Evolutionary conservation across 2,797 vertebrate genomes (phyloP).

Genomic region (Microchirus variegatus): DNA sequence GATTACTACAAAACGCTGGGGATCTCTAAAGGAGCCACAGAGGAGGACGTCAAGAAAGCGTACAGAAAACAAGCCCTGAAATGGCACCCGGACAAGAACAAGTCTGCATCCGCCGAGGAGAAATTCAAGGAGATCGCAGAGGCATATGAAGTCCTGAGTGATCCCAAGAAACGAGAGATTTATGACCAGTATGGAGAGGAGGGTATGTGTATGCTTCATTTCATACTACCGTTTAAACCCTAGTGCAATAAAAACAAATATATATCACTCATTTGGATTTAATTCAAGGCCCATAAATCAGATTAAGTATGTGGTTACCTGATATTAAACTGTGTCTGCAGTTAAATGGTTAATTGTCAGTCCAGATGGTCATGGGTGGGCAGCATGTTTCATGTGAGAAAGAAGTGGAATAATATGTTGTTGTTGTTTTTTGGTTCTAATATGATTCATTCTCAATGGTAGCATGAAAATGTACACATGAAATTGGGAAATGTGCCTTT

Average conservation of each 20-base stretch:
- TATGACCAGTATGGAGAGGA: slow-evolving; percentile 98
- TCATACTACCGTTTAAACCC: no score
- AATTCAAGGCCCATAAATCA: no score
- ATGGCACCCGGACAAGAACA: slow-evolving; percentile 99
- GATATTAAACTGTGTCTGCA: no score
- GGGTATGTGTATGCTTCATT: slow-evolving; percentile 77
- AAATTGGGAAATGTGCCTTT: no score
- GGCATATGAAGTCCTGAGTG: slow-evolving; percentile 97
- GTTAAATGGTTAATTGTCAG: not conserved
- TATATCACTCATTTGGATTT: no score
- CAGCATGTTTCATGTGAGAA: slow-evolving; percentile 6
- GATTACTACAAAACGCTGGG: slow-evolving; percentile 97
- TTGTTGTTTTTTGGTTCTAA: no score
- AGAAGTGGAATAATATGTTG: no score
- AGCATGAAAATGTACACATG: no score
- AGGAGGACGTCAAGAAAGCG: slow-evolving; percentile 98
- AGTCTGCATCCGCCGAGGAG: slow-evolving; percentile 94
- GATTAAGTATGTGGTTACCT: no score
- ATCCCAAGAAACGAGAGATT: slow-evolving; percentile 97
- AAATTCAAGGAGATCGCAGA: slow-evolving; percentile 99
- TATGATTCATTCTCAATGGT: no score
- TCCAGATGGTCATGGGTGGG: slow-evolving; percentile 38
- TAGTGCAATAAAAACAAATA: no score
- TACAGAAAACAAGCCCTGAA: slow-evolving; percentile 97
- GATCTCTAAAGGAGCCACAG: slow-evolving; percentile 93